These are phyloP conservation scores for Trachops cirrhosus DNA, from an alignment of 2,797 vertebrate species.

Conservation along the genomic window DNA sequence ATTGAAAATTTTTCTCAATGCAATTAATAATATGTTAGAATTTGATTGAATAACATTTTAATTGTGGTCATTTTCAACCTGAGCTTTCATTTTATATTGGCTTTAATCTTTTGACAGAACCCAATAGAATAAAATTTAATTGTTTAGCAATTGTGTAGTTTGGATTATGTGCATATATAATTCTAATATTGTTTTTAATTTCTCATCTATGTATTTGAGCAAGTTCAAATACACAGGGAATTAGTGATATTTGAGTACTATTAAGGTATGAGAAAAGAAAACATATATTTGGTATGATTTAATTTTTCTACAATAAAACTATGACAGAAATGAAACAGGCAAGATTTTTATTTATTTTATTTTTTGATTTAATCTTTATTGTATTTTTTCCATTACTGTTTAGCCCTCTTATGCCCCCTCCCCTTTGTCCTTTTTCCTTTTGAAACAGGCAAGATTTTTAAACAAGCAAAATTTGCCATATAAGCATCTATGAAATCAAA, in stretches of 20 bases:
- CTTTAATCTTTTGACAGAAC: not conserved
- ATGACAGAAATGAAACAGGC: not conserved
- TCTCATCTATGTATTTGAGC: not conserved
- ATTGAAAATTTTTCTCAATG: not conserved
- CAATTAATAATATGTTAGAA: constrained; percentile 30
- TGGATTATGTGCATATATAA: not conserved
- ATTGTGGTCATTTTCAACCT: constrained; percentile 21
- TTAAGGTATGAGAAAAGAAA: not conserved
- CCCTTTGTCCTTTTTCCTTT: too few relatives aligned
- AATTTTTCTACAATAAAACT: not conserved
- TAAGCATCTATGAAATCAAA: not conserved
- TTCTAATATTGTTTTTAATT: constrained; percentile 28
- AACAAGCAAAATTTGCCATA: not conserved
- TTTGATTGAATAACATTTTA: constrained; percentile 26
- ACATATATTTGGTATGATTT: not conserved
- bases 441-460: not conserved
- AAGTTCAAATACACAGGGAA: not conserved
- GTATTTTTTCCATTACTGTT: not conserved
- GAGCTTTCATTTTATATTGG: constrained; percentile 1
- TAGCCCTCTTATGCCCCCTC: not conserved
- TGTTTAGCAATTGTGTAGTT: not conserved
- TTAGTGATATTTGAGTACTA: not conserved
- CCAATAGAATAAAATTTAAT: not conserved
- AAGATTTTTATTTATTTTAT: not conserved
- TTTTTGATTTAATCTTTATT: not conserved